Conservation (phyloP, 2,888 invertebrate species). For the Hypercompe scribonia region DNA sequence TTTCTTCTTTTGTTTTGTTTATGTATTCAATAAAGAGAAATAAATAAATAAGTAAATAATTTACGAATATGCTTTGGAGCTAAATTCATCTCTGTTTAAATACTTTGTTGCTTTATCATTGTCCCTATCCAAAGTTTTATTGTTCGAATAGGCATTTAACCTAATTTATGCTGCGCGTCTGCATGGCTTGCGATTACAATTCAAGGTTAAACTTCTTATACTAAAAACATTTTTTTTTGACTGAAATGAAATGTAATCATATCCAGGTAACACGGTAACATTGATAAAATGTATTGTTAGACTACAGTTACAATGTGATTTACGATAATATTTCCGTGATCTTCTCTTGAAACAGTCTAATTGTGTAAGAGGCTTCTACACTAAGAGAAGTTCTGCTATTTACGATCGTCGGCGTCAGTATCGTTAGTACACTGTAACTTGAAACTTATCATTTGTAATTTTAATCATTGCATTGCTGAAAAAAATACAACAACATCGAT, state of each 20-base stretch:
- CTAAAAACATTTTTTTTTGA: constrained; percentile 22
- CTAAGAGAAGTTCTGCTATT: too few species aligned
- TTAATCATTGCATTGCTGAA: too few species aligned
- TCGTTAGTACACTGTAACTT: too few species aligned
- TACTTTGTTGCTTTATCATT: constrained; percentile 34
- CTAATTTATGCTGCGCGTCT: constrained; percentile 62
- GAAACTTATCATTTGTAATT: too few species aligned
- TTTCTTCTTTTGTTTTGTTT: too few species aligned
- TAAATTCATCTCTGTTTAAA: constrained; percentile 19
- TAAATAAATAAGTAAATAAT: too few species aligned
- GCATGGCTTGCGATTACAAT: constrained; percentile 52
- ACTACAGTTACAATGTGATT: not conserved
- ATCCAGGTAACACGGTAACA: not conserved
- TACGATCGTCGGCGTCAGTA: too few species aligned
- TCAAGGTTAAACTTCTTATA: constrained; percentile 57
- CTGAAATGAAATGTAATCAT: constrained; percentile 25
- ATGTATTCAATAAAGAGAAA: too few species aligned
- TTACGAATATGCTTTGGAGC: not conserved
- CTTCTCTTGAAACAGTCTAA: not conserved
- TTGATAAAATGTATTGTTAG: not conserved
- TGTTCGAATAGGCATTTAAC: constrained; percentile 58
- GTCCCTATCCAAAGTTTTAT: constrained; percentile 40
- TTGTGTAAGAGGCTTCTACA: too few species aligned
- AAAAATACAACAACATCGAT: too few species aligned
- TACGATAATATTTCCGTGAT: not conserved